Base-by-base conservation (phyloP, 1,140 invertebrate species). In the Philaenus spumarius region DNA sequence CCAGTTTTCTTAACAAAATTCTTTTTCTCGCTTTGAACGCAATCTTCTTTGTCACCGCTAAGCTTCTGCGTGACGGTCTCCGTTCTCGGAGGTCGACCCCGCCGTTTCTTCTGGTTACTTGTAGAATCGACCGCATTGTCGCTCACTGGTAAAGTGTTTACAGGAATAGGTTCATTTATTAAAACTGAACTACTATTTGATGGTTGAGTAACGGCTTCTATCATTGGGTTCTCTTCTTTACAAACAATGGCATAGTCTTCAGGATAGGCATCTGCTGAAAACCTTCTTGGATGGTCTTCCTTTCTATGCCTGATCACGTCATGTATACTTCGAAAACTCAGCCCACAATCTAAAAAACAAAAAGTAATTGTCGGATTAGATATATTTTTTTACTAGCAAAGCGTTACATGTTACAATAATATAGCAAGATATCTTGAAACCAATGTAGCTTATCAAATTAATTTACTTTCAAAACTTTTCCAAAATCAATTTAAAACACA, bases 291-390 rank as follows among this genome's bases (percentile, higher is more conserved):
- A 48, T 64, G 62, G n/a, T 58, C 55, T 46, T 62, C 57, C 19
- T 45, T 46, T 46, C 55, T 52, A 46, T 64, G 62, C 23, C 34
- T n/a, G 14, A 62, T 40, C 42, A 64, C 34, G 46, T 64, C 60
- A 14, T 55, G 45, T n/a, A 58, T 45, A 15, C 23, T 57, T 15
- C 45, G 19, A 24, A 64, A 62, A 54, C 55, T 62, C 22, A 64
- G 22, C n/a, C 62, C 62, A 39, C 62, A 64, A 26, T 62, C 62
- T 63, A 48, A 42, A 61, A 61, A 58, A 23, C 55, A 55, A 12
- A 39, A 9, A 42, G 39, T n/a, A n/a, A n/a, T n/a, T n/a, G n/a
- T n/a, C n/a, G n/a, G n/a, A n/a, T n/a, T n/a, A n/a, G n/a, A n/a
- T n/a, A n/a, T n/a, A n/a, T n/a, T n/a, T n/a, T n/a, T n/a, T n/a